Conservation (phyloP, 1,140 invertebrate species). For the Caenorhabditis remanei region DNA sequence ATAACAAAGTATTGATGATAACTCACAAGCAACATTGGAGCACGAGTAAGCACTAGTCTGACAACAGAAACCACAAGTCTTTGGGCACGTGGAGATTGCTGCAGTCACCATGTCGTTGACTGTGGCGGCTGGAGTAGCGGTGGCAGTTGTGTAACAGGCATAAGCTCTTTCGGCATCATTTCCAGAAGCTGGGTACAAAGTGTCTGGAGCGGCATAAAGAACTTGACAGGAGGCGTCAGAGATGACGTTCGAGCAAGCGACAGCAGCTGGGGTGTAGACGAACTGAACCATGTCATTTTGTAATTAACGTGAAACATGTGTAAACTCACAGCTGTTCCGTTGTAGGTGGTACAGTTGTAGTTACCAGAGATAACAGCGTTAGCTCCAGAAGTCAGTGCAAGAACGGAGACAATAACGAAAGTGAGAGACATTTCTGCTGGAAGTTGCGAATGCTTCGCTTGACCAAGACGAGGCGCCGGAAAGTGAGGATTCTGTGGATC, state of each 20-base stretch:
- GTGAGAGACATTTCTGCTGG: background rate
- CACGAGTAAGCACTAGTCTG: slow-evolving; percentile 21
- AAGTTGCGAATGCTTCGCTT: slow-evolving; percentile 15
- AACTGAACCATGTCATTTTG: background rate
- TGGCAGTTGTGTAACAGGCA: slow-evolving; percentile 35
- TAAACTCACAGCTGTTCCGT: slow-evolving; percentile 34
- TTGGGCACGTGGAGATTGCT: slow-evolving; percentile 25
- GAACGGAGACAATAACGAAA: slow-evolving; percentile 5
- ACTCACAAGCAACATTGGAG: slow-evolving; percentile 50
- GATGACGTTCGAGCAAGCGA: slow-evolving; percentile 33
- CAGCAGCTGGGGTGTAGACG: slow-evolving; percentile 38
- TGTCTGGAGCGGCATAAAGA: slow-evolving; percentile 38
- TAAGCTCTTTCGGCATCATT: slow-evolving; percentile 25
- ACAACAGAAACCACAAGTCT: slow-evolving; percentile 55
- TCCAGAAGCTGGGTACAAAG: slow-evolving; percentile 24
- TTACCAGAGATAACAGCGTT: slow-evolving; percentile 2
- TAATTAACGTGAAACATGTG: background rate
- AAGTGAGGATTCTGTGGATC: background rate
- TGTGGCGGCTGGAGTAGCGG: background rate
- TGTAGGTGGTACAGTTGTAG: slow-evolving; percentile 31
- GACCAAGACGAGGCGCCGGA: slow-evolving; percentile 52
- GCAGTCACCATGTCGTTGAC: slow-evolving; percentile 20
- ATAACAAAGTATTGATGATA: no score
- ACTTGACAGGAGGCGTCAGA: slow-evolving; percentile 43
- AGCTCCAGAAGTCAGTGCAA: slow-evolving; percentile 2